Evolutionary conservation across 1,140 invertebrate species (phyloP), one percentile per base, ranked within the genome.

Genomic region (Scaptodrosophila lebanonensis): DNA sequence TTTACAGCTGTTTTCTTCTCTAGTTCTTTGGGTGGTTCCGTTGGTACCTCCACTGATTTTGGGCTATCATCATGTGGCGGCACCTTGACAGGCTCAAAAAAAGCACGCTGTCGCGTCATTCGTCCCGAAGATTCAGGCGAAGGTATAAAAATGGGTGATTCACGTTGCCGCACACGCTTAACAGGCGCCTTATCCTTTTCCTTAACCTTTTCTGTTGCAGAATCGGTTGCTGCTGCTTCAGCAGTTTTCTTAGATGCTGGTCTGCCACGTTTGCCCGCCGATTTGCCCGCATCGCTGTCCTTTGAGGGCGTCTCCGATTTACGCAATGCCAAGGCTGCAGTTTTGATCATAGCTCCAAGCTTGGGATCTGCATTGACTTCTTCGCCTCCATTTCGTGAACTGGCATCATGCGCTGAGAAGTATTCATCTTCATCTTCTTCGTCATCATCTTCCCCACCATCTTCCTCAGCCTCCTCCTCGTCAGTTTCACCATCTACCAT

Each of bases 31-130:
- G 15, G 17, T 2, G 20, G 6, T 16, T 53, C 44, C 38, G 59
- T 17, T 4, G 48, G 15, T 6, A 35, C 13, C 3, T 64, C 71
- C 1, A 33, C 40, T 0, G 18, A 7, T 0, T 38, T 33, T 4
- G 36, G 13, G 3, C 66, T 54, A 15, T 84, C 75, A 17, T 56
- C 40, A 13, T 64, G 70, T 8, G 76, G 82, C 8, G 52, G 40
- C 22, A 85, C 84, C 57, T 86, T 86, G n/a, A 86, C 84, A 0
- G 84, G 84, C 52, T 86, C 84, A 66, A 86, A 86, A 66, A 86
- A 86, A 47, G 84, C 84, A 8, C 84, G 58, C 45, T 86, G 84
- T 25, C 84, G 50, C 20, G 84, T 86, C 84, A 86, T 86, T 4
- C 84, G 84, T 0, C 84, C 84, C 0, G 79, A 84, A 0, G 79